A percentile compares a stretch with the other conserved stretches of the same genome.
These are phyloP conservation scores for Spialia ferax DNA, from an alignment of 2,888 invertebrate species.

Conservation along the genomic window DNA sequence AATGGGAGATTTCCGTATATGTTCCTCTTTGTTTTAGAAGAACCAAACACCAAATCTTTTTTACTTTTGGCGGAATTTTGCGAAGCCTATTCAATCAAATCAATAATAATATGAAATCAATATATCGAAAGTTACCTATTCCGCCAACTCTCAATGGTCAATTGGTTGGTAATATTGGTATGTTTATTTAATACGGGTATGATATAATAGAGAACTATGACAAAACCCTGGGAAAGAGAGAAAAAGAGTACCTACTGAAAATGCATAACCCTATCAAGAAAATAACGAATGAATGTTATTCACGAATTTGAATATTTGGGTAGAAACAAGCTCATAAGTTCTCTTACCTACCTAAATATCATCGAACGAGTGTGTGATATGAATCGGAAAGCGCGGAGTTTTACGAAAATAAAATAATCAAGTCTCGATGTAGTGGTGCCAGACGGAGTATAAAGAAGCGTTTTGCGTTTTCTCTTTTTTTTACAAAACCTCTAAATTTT, in stretches of 20 bases:
- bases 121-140: no score
- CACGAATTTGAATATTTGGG: background rate
- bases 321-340: conserved; percentile 19
- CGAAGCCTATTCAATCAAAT: conserved; percentile 9
- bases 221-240: background rate
- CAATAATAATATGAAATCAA: background rate
- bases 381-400: conserved; percentile 14
- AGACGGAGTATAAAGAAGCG: conserved; percentile 3
- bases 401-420: conserved; percentile 10
- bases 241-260: no score
- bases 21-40: conserved; percentile 22
- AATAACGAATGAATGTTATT: background rate
- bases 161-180: no score
- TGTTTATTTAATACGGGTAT: no score
- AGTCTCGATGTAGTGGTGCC: background rate
- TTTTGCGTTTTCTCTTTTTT: background rate
- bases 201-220: background rate
- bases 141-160: no score
- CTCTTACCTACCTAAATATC: conserved; percentile 20
- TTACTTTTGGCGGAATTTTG: conserved; percentile 17
- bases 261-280: no score
- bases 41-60: conserved; percentile 10
- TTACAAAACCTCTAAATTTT: no score
- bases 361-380: conserved; percentile 14
- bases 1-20: conserved; percentile 38